Evolutionary conservation across 2,113 vertebrate genomes (phyloP).

Genomic region (Ovibos moschatus): DNA sequence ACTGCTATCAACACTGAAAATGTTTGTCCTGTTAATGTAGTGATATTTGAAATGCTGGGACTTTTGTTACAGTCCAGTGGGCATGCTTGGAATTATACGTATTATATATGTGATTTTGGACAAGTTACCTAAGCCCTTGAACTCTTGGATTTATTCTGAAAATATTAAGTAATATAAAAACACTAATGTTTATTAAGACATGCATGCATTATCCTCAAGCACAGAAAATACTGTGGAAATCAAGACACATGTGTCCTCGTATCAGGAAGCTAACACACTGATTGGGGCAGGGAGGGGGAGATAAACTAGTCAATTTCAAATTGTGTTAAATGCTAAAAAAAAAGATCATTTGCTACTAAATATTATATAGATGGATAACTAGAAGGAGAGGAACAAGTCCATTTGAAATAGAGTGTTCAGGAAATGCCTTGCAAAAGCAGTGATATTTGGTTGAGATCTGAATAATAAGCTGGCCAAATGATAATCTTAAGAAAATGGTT

Average conservation of each 20-base stretch:
- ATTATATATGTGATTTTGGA: background rate
- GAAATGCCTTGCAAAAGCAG: background rate
- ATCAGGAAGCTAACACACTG: background rate
- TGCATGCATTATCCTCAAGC: background rate
- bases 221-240: background rate
- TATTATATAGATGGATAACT: background rate
- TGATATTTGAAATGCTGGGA: background rate
- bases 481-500: background rate
- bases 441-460: background rate
- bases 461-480: background rate
- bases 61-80: background rate
- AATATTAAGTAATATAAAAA: background rate
- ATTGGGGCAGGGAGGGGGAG: rapidly evolving
- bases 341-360: background rate
- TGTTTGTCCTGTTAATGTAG: background rate
- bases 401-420: background rate
- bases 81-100: background rate
- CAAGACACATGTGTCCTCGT: background rate
- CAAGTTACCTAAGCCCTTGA: background rate
- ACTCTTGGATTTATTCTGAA: background rate
- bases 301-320: background rate
- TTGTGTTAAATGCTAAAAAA: background rate
- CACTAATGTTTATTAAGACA: background rate
- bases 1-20: background rate
- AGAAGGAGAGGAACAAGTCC: background rate